phyloP scores from a whole-genome alignment of 2,797 vertebrate species.

The Etheostoma nigrum region DNA sequence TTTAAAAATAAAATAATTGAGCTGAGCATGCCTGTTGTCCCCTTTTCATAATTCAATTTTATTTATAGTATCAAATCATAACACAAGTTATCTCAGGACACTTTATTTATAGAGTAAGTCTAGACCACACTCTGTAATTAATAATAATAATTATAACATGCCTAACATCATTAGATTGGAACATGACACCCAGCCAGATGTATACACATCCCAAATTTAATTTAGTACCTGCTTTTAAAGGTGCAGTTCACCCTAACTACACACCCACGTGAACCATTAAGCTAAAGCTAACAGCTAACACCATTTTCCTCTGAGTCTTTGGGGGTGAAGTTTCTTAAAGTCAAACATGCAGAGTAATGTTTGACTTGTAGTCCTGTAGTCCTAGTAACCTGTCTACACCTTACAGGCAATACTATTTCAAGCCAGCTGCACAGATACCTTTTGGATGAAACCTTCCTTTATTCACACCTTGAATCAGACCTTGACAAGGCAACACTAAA shows the following conservation, averaged over 20 bases:
- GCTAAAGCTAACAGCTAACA: not conserved
- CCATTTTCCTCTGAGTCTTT: too few species aligned
- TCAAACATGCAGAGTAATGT: too few species aligned
- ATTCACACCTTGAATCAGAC: constrained; percentile 12
- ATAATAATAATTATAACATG: too few species aligned
- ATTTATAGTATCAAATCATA: too few species aligned
- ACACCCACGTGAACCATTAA: not conserved
- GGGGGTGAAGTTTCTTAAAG: not conserved
- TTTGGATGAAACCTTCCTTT: not conserved
- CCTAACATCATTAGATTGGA: not conserved
- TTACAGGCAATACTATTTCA: not conserved
- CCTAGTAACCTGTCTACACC: not conserved
- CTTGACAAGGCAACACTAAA: constrained; percentile 11
- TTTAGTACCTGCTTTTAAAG: not conserved
- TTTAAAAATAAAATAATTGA: not conserved
- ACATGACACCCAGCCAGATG: not conserved
- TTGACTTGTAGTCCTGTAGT: too few species aligned
- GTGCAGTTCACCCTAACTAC: not conserved
- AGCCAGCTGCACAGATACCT: not conserved
- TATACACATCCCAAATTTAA: not conserved
- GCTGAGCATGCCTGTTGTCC: not conserved
- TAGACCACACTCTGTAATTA: too few species aligned
- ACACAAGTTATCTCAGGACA: too few species aligned
- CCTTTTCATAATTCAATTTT: not conserved
- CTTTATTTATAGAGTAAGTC: too few species aligned